Percentiles rank a stretch among this genome's conserved stretches.
Conservation (phyloP, 2,888 invertebrate genomes). For the Pheosia gnoma region DNA sequence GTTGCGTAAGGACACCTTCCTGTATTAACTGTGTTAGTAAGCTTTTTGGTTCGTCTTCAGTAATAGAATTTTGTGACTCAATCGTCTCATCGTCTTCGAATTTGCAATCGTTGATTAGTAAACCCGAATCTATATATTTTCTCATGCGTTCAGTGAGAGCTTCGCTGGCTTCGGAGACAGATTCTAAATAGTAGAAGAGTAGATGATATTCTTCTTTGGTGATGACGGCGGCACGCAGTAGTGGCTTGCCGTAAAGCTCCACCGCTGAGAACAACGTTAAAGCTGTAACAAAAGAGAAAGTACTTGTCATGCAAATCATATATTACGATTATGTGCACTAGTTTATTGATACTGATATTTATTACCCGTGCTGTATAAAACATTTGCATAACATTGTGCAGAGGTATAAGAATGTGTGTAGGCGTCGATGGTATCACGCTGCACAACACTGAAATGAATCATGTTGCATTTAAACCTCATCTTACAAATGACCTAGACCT, state of each 20-base stretch:
- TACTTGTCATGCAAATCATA: conserved; percentile 36
- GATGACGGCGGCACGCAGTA: conserved; percentile 79
- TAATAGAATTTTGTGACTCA: conserved; percentile 46
- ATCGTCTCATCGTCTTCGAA: conserved; percentile 51
- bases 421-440: conserved; percentile 57
- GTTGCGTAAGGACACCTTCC: conserved; percentile 75
- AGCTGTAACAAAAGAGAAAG: conserved; percentile 72
- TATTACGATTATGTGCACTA: conserved; percentile 36
- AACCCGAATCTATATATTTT: conserved; percentile 79
- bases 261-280: conserved; percentile 84
- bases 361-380: conserved; percentile 35
- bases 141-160: conserved; percentile 77
- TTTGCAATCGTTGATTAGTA: conserved; percentile 61
- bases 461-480: conserved; percentile 66
- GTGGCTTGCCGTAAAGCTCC: conserved; percentile 86
- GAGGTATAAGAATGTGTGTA: conserved; percentile 46
- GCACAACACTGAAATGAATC: conserved; percentile 56
- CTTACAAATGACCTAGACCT: conserved; percentile 61
- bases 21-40: conserved; percentile 74
- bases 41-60: conserved; percentile 67
- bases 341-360: conserved; percentile 36
- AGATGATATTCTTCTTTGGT: conserved; percentile 81
- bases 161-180: conserved; percentile 78
- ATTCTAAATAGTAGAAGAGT: conserved; percentile 80
- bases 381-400: conserved; percentile 33